A percentile compares a stretch with the other conserved stretches of the same genome.
Evolutionary conservation across 2,113 vertebrate species (phyloP).

Genomic region (Morone chrysops): DNA sequence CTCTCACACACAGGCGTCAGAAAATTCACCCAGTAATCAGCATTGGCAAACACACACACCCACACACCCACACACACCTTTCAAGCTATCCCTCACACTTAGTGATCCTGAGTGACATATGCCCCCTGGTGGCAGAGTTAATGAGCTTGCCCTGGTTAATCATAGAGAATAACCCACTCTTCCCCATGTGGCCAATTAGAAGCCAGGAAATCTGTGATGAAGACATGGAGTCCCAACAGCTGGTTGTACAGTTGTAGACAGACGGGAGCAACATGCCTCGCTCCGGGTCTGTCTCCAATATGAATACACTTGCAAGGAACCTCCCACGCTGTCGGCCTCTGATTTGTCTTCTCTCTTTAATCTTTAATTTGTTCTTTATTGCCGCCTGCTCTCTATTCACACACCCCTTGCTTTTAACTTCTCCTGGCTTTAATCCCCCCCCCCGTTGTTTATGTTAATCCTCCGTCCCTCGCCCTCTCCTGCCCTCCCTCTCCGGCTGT

Average conservation of each 20-base stretch:
- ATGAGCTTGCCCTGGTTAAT: slow-evolving; percentile 59
- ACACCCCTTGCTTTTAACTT: background rate
- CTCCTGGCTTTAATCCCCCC: background rate
- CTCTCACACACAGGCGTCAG: background rate
- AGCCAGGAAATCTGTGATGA: slow-evolving; percentile 37
- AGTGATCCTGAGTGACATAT: slow-evolving; percentile 70
- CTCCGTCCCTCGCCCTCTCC: slow-evolving; percentile 5
- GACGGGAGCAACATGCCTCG: slow-evolving; percentile 4
- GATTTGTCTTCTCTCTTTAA: background rate
- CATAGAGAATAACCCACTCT: slow-evolving; percentile 38
- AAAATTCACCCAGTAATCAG: background rate
- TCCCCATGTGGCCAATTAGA: slow-evolving; percentile 61
- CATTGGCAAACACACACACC: background rate
- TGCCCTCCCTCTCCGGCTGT: slow-evolving; percentile 8
- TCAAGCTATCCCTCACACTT: slow-evolving; percentile 22
- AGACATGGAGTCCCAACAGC: slow-evolving; percentile 41
- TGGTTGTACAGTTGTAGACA: slow-evolving; percentile 19
- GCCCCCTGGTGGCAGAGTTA: slow-evolving; percentile 78
- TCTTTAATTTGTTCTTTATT: background rate
- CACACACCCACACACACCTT: background rate
- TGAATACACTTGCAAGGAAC: background rate
- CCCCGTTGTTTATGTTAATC: slow-evolving; percentile 14
- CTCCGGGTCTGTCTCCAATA: slow-evolving; percentile 2
- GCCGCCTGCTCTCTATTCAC: background rate
- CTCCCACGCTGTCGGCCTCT: background rate